Evolutionary conservation across 2,888 invertebrate genomes (phyloP).

Genomic region (Agriopis aurantiaria): DNA sequence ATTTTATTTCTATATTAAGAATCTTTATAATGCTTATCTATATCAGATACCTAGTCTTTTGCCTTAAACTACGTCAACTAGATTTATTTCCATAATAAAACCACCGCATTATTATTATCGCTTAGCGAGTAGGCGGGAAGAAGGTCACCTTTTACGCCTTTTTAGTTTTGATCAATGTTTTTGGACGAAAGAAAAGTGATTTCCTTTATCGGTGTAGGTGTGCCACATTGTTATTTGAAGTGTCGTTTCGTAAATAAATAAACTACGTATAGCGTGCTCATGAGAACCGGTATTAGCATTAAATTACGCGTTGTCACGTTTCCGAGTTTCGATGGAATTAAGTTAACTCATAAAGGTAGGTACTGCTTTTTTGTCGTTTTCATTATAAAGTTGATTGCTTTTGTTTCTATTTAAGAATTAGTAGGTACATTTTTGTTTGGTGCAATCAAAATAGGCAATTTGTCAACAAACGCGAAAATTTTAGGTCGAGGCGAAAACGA

Average conservation of each 20-base stretch:
- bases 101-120: conserved; percentile 15
- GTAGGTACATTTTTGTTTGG: too few species aligned
- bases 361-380: neutral
- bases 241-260: conserved; percentile 16
- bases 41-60: neutral
- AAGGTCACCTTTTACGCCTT: conserved; percentile 39
- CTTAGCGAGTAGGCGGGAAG: conserved; percentile 7
- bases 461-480: too few species aligned
- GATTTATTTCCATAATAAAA: conserved; percentile 8
- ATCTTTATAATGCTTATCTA: neutral
- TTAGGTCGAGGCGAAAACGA: too few species aligned
- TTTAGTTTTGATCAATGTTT: conserved; percentile 32
- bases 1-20: neutral
- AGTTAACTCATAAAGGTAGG: neutral
- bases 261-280: conserved; percentile 28
- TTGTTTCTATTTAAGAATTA: neutral
- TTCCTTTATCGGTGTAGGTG: conserved; percentile 1
- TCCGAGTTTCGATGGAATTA: conserved; percentile 18
- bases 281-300: conserved; percentile 34
- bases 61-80: conserved; percentile 1
- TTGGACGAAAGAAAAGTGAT: conserved; percentile 26
- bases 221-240: conserved; percentile 19
- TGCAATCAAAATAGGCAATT: too few species aligned
- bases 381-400: neutral
- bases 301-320: conserved; percentile 56